Evolutionary conservation across 1,140 invertebrate species (phyloP), one percentile per base, ranked within the genome.

Genomic region (Aleiodes sp.): DNA sequence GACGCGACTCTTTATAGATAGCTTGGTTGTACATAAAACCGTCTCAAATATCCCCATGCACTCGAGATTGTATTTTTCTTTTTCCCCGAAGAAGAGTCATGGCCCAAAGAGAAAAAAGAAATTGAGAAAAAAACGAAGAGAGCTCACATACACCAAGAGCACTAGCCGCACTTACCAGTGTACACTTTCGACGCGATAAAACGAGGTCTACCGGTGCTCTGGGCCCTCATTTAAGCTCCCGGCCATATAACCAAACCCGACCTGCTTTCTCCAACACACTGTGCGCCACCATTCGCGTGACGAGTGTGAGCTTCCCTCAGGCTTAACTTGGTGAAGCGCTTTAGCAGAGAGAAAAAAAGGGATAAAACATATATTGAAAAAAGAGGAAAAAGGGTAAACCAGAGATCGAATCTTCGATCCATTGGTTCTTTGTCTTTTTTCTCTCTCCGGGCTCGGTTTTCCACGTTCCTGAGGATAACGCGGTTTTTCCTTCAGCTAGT

Each of bases 241-340:
- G 6, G 9, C n/a, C 31, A 24, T 3, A 56, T 56, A 56, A 56
- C 52, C 52, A 10, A 56, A 37, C 12, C 19, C 66, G 66, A 68
- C 66, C 66, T 68, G 66, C 66, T 68, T 68, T 68, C 66, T 68
- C 66, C 59, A 33, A 21, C 33, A n/a, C n/a, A 39, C 2, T 43
- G 56, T 46, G 19, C n/a, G 33, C 41, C 41, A 19, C n/a, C 41
- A 46, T 29, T 68, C 59, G 59, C 59, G 59, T 68, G 66, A 62
- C 57, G 41, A 43, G 59, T 41, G 57, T 60, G 35, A 68, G n/a
- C 37, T 19, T 10, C 21, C 19, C 21, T 1, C 2, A 8, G 52
- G 52, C 52, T 56, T 28, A 28, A 56, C 52, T 56, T 3, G 52
- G 19, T 16, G 41, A 68, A 29, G 52, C 21, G 28, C 43, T 52